phyloP scores from a whole-genome alignment of 1,140 invertebrate species.

The Drosophila ercepeae region DNA sequence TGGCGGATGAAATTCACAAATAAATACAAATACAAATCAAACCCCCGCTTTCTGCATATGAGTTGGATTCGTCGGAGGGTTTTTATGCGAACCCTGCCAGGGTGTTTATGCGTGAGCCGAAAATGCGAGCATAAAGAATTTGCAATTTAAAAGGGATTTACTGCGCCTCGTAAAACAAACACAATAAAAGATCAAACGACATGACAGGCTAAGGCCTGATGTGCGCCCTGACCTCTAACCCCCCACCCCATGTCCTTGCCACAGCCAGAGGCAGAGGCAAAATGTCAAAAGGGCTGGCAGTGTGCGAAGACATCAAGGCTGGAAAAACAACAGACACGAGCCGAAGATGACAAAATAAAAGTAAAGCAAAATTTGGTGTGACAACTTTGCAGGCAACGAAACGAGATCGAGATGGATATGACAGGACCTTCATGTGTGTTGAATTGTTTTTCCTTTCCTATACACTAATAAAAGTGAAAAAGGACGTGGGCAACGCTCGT shows the following conservation, averaged over 20 bases:
- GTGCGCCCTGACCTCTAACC: conserved; percentile 13
- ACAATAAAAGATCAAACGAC: conserved; percentile 82
- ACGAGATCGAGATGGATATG: conserved; percentile 75
- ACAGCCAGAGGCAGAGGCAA: conserved; percentile 45
- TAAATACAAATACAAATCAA: conserved; percentile 55
- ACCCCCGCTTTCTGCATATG: conserved; percentile 30
- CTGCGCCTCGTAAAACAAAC: conserved; percentile 79
- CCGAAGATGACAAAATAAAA: conserved; percentile 73
- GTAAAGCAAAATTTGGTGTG: conserved; percentile 77
- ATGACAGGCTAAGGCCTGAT: conserved; percentile 65
- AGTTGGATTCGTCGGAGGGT: conserved; percentile 4
- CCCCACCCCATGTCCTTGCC: conserved; percentile 7
- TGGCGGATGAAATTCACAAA: too few species aligned
- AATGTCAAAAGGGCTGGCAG: conserved; percentile 68
- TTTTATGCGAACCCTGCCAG: background rate
- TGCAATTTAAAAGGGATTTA: conserved; percentile 82
- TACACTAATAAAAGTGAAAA: conserved; percentile 75
- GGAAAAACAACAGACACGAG: conserved; percentile 42
- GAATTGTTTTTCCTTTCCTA: conserved; percentile 71
- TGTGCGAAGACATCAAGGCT: conserved; percentile 25
- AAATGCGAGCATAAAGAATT: conserved; percentile 80
- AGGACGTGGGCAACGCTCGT: conserved; percentile 68
- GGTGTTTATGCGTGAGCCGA: conserved; percentile 45
- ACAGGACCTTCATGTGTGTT: conserved; percentile 47
- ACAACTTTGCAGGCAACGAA: conserved; percentile 60